Evolutionary conservation across 2,113 vertebrate species (phyloP).

Genomic region (Lepisosteus oculatus): DNA sequence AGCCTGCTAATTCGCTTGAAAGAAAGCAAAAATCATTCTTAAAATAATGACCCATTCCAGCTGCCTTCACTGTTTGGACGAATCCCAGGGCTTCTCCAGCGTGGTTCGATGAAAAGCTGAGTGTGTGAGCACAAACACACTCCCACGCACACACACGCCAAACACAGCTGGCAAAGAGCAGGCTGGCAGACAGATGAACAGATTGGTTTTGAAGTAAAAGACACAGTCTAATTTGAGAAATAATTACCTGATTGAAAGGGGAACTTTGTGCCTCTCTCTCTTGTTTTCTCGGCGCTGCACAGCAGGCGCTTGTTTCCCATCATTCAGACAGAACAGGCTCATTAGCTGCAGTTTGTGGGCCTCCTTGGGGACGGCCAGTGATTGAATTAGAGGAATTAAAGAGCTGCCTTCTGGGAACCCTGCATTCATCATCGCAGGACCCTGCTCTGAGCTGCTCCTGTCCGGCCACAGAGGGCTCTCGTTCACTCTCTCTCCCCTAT

Average conservation of each 20-base stretch:
- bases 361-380: not conserved
- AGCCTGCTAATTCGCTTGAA: too few relatives aligned
- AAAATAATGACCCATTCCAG: too few relatives aligned
- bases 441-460: not conserved
- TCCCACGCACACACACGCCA: constrained; percentile 5
- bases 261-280: not conserved
- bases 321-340: constrained; percentile 20
- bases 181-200: constrained; percentile 2
- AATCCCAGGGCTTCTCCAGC: too few relatives aligned
- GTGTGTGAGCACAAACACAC: constrained; percentile 9
- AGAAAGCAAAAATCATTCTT: too few relatives aligned
- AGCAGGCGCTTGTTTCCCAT: constrained; percentile 17
- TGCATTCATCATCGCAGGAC: too few relatives aligned
- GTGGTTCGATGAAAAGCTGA: not conserved
- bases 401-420: too few relatives aligned
- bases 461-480: not conserved
- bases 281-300: not conserved
- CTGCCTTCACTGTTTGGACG: too few relatives aligned
- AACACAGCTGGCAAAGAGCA: constrained; percentile 7
- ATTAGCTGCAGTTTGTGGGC: not conserved
- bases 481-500: not conserved
- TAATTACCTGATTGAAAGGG: constrained; percentile 19
- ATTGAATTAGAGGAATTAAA: not conserved
- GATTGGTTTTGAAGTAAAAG: not conserved
- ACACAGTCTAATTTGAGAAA: constrained; percentile 17